Evolutionary conservation across 1,140 invertebrate genomes (phyloP), one percentile per base, ranked within the genome.

Genomic region (Episyrphus balteatus): DNA sequence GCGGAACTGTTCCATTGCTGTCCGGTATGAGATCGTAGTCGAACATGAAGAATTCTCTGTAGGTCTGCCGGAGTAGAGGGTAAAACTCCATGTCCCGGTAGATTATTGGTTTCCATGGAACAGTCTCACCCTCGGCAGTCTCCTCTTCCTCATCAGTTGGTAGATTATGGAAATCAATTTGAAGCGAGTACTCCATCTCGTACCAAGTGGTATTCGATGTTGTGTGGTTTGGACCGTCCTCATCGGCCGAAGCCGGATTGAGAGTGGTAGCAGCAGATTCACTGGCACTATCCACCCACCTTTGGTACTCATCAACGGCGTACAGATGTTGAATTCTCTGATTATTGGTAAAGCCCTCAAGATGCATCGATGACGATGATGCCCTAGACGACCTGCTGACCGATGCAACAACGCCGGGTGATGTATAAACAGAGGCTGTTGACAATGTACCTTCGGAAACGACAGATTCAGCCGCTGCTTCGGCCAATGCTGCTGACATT

Each of bases 21-120:
- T 73, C 73, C 0, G 71, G 68, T 0, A 78, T 62, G 47, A 84
- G 60, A 48, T 83, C 80, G 52, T 79, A 86, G 31, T 83, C 79
- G 53, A 81, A 85, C 11, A 78, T 70, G 55, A 85, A 86, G 55
- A 83, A 84, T 39, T 82, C 77, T 13, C 78, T 75, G 53, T 76
- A 77, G 1, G 79, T 76, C 51, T 80, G 80, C n/a, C 81, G 71
- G 50, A 78, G 70, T 39, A 86, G 62, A n/a, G 73, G 62, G 44
- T 55, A 72, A 59, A 59, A 70, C 47, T 62, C 71, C 55, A 63
- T 68, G 38, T 56, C 50, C 2, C 55, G 55, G 45, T 58, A 61
- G 1, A 41, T 49, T 2, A 41, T 46, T 1, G 62, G 58, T 5
- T 38, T 44, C 52, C 71, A 68, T 15, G 49, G n/a, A 59, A 54